Evolutionary conservation across 1,140 invertebrate species (phyloP).

Genomic region (Bombus terrestris): DNA sequence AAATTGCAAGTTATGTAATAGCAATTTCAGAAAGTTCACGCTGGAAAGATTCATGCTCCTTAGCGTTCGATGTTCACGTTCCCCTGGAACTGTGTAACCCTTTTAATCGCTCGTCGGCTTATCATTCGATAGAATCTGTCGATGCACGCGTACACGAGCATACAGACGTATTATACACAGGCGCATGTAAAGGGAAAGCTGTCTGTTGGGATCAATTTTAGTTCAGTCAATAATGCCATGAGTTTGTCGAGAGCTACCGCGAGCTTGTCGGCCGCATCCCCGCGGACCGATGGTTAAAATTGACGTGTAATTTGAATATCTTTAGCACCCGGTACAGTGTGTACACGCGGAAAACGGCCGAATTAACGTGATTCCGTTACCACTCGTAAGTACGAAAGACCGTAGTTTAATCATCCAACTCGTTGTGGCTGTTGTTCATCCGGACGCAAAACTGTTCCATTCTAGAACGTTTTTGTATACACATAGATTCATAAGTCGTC

Average conservation of each 20-base stretch:
- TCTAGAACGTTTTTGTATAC: neutral
- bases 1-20: neutral
- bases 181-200: neutral
- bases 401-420: constrained; percentile 56
- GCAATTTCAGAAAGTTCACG: accelerated
- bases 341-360: constrained; percentile 18
- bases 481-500: neutral
- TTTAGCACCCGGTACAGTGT: constrained; percentile 18
- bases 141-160: neutral
- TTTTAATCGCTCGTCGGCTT: neutral
- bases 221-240: constrained; percentile 31
- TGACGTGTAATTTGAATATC: constrained; percentile 64
- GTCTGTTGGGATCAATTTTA: constrained; percentile 41
- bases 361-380: constrained; percentile 62
- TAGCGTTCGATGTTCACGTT: no score
- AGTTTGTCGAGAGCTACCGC: constrained; percentile 22
- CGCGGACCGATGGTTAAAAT: constrained; percentile 58
- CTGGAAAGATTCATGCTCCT: neutral
- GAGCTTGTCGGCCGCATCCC: constrained; percentile 23
- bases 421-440: constrained; percentile 22
- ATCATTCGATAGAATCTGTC: neutral
- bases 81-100: neutral
- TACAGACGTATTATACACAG: neutral
- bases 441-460: neutral
- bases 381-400: constrained; percentile 58